These are phyloP conservation scores for Eupithecia pulchellata DNA, from an alignment of 2,888 invertebrate species.

Conservation along the genomic window DNA sequence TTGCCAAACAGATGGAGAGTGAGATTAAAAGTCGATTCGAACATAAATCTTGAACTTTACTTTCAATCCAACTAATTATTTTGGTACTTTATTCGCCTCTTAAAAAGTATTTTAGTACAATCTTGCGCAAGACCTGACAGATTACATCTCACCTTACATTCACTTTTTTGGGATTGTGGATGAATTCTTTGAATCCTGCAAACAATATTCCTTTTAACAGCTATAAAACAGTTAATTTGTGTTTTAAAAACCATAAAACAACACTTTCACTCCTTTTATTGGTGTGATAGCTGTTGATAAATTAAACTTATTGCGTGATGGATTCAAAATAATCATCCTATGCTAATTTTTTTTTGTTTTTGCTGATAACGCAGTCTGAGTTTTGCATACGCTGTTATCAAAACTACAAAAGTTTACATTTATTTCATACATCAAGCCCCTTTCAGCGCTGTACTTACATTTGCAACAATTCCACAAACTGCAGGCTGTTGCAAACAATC, in stretches of 20 bases:
- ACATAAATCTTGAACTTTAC: constrained; percentile 75
- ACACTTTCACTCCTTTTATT: background rate
- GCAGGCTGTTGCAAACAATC: no score
- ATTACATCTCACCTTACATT: constrained; percentile 57
- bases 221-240: background rate
- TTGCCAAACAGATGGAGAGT: constrained; percentile 55
- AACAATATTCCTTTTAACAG: background rate
- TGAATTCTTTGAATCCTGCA: background rate
- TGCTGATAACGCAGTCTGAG: no score
- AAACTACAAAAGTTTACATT: no score
- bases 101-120: constrained; percentile 63
- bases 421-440: no score
- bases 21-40: constrained; percentile 60
- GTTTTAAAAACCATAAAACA: background rate
- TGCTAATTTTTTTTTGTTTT: no score
- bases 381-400: no score
- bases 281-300: no score
- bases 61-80: constrained; percentile 66
- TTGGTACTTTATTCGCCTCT: constrained; percentile 73
- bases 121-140: constrained; percentile 67
- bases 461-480: no score
- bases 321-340: no score
- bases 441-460: no score
- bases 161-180: constrained; percentile 47
- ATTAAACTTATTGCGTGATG: no score